phyloP scores from a whole-genome alignment of 2,113 vertebrate genomes.

The Oryzias melastigma region DNA sequence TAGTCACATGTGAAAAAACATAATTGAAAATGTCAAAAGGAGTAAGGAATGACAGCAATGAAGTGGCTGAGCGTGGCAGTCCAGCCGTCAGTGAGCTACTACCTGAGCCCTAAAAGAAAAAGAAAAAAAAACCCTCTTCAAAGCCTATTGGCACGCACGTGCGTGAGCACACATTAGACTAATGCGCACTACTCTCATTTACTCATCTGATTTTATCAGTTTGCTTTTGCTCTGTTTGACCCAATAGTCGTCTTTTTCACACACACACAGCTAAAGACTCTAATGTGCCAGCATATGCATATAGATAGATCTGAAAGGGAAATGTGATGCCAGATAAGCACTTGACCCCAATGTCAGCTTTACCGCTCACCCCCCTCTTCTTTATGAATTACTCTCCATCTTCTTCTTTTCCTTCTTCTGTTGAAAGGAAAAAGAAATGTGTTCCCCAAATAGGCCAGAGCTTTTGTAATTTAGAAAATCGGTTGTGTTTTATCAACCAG shows the following conservation, averaged over 20 bases:
- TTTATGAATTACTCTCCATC: constrained; percentile 6
- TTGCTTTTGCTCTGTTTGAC: constrained; percentile 38
- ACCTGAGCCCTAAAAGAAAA: constrained; percentile 33
- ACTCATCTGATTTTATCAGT: constrained; percentile 55
- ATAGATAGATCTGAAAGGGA: constrained; percentile 52
- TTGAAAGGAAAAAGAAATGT: constrained; percentile 41
- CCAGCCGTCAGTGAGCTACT: constrained; percentile 62
- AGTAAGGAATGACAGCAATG: constrained; percentile 79
- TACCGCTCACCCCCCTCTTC: constrained; percentile 16
- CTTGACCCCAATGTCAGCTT: constrained; percentile 64
- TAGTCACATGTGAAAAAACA: constrained; percentile 77
- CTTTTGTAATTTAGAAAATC: constrained; percentile 41
- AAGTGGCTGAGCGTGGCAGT: constrained; percentile 67
- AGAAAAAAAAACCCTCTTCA: constrained; percentile 9
- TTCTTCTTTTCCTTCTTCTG: constrained; percentile 8
- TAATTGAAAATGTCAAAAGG: constrained; percentile 83
- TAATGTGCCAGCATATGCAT: constrained; percentile 43
- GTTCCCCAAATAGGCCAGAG: constrained; percentile 9
- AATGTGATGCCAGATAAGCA: constrained; percentile 60
- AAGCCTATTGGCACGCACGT: constrained; percentile 7
- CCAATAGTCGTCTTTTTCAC: constrained; percentile 17
- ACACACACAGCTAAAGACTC: constrained; percentile 12
- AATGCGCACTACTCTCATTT: constrained; percentile 37
- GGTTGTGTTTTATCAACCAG: constrained; percentile 28
- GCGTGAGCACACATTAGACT: constrained; percentile 41